Base-by-base conservation (phyloP, 2,797 vertebrate species). In the Neosilurus hyrtlii region DNA sequence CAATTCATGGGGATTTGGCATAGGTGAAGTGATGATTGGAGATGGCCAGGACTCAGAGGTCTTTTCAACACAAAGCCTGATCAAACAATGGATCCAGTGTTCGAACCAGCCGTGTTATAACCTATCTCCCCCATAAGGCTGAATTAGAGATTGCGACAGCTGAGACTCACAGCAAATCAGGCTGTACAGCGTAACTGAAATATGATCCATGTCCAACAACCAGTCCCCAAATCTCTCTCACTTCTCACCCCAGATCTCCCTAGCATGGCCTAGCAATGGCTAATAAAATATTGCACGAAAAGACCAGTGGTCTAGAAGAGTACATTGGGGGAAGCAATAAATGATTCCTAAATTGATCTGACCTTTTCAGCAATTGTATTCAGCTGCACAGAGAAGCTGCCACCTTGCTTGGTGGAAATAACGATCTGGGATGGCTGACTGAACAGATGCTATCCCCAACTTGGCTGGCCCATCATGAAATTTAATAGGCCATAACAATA, bases 401-500 rank as follows among this genome's bases (percentile, higher is more conserved):
- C 66, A 80, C 83, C 85, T 88, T 87, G 90, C 88, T 89, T 88
- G 84, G 86, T 72, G 73, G 86, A 86, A 87, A 82, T 83, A 86
- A 82, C 78, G 88, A 92, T 90, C 88, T 91, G 90, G 86, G 91
- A 91, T 73, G 83, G 82, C 71, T 59, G 73, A 83, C 79, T 70
- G 84, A 91, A 86, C 92, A 93, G 90, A 91, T 93, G 90, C 91
- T 89, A 89, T 86, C 90, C 88, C 79, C 49, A 87, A 87, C 91
- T 90, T 88, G 87, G 86, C 88, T 85, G 86, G 87, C 91, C 89
- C 80, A 89, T 92, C 91, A 89, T 88, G 71, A 85, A 90, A 85
- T 92, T 91, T 92, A 92, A 92, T 92, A 91, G 91, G 89, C 91
- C 90, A 90, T 91, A 92, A 93, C 91, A 92, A 91, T 93, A 91